Evolutionary conservation across 2,888 invertebrate species (phyloP), one percentile per base, ranked within the genome.

Genomic region (Pollenia griseotomentosa): DNA sequence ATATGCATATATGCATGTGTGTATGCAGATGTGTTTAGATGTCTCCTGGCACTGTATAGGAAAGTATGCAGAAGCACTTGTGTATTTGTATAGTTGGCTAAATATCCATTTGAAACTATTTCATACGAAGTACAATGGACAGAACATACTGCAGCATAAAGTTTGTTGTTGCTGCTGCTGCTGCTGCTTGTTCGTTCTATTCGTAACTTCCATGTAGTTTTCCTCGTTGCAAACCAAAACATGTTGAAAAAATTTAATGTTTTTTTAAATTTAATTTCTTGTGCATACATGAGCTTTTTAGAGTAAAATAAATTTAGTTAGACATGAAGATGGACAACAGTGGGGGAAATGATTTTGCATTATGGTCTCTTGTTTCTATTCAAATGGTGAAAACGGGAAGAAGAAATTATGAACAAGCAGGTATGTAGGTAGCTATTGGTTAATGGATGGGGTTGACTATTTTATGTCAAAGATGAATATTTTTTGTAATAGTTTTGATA

Each of bases 71-170:
- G 9, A 33, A 74, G 59, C 55, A 78, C 40, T 65, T 65, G 33
- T 16, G 53, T 65, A 40, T 59, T 14, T 55, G 14, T 74, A 48
- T 77, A 63, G n/a, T 53, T 75, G 53, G 63, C 19, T 53, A 68
- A 70, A 59, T 70, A 83, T 23, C 75, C 61, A 63, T 23, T 33
- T 44, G 53, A 83, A 75, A 77, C 61, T 83, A 61, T 77, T 63
- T 59, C 46, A 55, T 40, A 53, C 4, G 4, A 42, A 51, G 48
- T 57, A 70, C 42, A 77, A 80, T 70, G 74, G 79, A 61, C 79
- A 70, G 14, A 79, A 51, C 75, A 80, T 84, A 75, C 81, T 87
- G 87, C 87, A 87, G 81, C 84, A 84, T 78, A 87, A 84, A 77
- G 74, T 85, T 85, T 89, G 73, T 86, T 85, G 71, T 80, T 83